phyloP scores from a whole-genome alignment of 2,888 invertebrate genomes.

The Hemistola chrysoprasaria region DNA sequence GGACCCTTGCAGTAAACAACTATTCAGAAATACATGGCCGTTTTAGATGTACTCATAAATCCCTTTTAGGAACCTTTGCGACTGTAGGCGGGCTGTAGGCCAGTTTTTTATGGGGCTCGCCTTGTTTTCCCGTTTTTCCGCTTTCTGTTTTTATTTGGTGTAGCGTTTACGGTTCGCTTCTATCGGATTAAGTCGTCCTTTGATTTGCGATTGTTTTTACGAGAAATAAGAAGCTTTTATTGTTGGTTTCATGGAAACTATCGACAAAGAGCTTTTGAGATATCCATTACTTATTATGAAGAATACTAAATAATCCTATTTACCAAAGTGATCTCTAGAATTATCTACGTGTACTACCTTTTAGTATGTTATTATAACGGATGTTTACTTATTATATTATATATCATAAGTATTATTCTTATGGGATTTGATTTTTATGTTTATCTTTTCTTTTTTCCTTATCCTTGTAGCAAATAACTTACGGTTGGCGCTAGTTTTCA shows the following conservation, averaged over 20 bases:
- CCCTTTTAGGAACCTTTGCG: conserved; percentile 28
- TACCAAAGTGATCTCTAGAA: too few relatives aligned
- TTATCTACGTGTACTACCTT: too few relatives aligned
- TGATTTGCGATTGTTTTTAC: conserved; percentile 13
- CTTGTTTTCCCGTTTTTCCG: conserved; percentile 14
- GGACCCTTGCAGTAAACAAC: conserved; percentile 36
- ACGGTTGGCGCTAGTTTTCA: too few relatives aligned
- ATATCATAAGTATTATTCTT: too few relatives aligned
- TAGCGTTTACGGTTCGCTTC: conserved; percentile 15
- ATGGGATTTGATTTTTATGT: too few relatives aligned
- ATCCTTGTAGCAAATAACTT: too few relatives aligned
- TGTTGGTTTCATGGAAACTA: neutral
- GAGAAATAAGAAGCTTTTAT: conserved; percentile 8
- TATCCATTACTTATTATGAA: neutral
- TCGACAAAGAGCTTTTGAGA: neutral
- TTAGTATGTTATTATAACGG: too few relatives aligned
- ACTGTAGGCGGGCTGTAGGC: conserved; percentile 18
- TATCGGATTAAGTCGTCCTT: conserved; percentile 14
- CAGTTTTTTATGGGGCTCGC: conserved; percentile 25
- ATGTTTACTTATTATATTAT: too few relatives aligned
- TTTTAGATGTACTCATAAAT: conserved; percentile 39
- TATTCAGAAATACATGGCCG: conserved; percentile 31
- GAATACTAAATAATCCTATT: too few relatives aligned
- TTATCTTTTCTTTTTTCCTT: too few relatives aligned
- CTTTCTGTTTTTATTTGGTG: conserved; percentile 18